Evolutionary conservation across 1,140 invertebrate species (phyloP).

Genomic region (Apocrypta bakeri): DNA sequence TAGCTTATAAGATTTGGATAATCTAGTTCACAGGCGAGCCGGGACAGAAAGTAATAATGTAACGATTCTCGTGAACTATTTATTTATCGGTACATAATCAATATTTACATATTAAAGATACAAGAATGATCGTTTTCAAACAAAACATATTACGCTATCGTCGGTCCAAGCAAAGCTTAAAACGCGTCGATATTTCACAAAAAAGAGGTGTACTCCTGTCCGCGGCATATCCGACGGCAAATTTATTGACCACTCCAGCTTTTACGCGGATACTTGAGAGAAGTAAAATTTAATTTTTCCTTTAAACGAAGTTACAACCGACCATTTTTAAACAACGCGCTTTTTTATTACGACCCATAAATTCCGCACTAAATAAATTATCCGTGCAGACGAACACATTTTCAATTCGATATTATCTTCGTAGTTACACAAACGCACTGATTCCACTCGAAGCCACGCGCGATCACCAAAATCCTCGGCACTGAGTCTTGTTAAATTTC

Average conservation of each 20-base stretch:
- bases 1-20: too few species aligned
- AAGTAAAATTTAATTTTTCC: constrained; percentile 38
- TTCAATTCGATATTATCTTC: neutral
- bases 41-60: too few species aligned
- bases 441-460: neutral
- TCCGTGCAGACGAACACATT: neutral
- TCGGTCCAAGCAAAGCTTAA: neutral
- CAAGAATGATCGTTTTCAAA: neutral
- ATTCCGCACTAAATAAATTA: constrained; percentile 38
- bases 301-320: constrained; percentile 24
- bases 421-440: neutral
- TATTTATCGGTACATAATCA: neutral
- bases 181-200: constrained; percentile 4
- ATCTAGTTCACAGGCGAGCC: too few species aligned
- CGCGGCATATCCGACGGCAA: constrained; percentile 19
- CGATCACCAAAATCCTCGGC: too few species aligned
- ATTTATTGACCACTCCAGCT: constrained; percentile 37
- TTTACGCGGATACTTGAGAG: constrained; percentile 41
- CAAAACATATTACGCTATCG: neutral
- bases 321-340: constrained; percentile 21
- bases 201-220: constrained; percentile 24
- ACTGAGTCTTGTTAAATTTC: neutral
- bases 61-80: too few species aligned
- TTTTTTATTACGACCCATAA: constrained; percentile 17
- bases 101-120: neutral